phyloP scores from a whole-genome alignment of 2,797 vertebrate species.

The Phrynocephalus forsythii region DNA sequence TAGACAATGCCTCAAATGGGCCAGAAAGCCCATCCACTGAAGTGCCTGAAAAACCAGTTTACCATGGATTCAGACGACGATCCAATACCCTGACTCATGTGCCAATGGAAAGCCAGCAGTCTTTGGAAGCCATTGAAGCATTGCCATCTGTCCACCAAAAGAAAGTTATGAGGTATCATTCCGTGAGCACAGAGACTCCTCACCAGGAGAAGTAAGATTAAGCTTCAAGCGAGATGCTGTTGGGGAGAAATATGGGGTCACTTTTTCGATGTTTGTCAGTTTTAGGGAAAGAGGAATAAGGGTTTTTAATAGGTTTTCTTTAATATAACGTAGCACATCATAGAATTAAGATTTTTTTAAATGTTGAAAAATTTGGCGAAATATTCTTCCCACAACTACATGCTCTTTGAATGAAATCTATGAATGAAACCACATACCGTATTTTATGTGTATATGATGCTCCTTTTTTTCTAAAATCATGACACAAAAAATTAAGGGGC shows the following conservation, averaged over 20 bases:
- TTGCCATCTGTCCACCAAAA: constrained; percentile 81
- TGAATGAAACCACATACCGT: no score
- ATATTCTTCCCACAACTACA: not conserved
- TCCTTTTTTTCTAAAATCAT: no score
- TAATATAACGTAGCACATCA: not conserved
- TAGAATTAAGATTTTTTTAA: not conserved
- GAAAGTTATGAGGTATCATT: constrained; percentile 95
- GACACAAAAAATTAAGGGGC: no score
- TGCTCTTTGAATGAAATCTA: constrained; percentile 11
- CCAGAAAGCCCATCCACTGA: constrained; percentile 73
- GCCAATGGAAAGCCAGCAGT: constrained; percentile 77
- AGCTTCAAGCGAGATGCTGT: constrained; percentile 52
- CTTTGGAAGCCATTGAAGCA: constrained; percentile 72
- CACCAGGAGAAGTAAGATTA: constrained; percentile 91
- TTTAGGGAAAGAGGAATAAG: not conserved
- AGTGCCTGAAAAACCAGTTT: constrained; percentile 62
- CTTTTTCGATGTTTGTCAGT: constrained; percentile 42
- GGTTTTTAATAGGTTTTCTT: not conserved
- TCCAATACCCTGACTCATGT: constrained; percentile 92
- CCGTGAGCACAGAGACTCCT: constrained; percentile 94
- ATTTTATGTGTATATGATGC: no score
- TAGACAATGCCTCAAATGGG: constrained; percentile 82
- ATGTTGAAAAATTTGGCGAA: not conserved
- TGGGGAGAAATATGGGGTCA: constrained; percentile 46
- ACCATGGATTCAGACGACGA: constrained; percentile 84